Evolutionary conservation across 1,140 invertebrate species (phyloP).

Genomic region (Leptonema lineaticorne): DNA sequence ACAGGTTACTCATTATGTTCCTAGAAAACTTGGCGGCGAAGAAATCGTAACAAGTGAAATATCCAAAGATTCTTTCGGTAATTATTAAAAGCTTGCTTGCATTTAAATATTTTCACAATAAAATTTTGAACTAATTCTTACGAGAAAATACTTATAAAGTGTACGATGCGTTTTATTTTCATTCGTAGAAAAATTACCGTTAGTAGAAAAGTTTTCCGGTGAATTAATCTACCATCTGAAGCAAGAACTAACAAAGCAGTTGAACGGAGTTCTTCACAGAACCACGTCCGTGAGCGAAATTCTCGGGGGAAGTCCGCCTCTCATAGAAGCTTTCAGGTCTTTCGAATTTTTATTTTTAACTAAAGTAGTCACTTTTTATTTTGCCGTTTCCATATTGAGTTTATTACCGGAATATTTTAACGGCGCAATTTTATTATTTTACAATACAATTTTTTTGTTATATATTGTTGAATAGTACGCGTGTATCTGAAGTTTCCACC

Average conservation of each 20-base stretch:
- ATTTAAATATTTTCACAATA: too few species aligned
- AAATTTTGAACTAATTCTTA: too few species aligned
- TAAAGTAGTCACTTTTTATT: too few species aligned
- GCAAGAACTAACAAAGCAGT: conserved; percentile 34
- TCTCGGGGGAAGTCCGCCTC: conserved; percentile 35
- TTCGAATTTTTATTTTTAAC: too few species aligned
- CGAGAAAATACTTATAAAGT: too few species aligned
- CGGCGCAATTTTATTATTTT: background rate
- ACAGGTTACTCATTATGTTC: conserved; percentile 38
- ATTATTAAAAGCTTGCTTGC: too few species aligned
- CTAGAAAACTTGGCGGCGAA: conserved; percentile 31
- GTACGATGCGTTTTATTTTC: background rate
- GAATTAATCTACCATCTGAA: conserved; percentile 33
- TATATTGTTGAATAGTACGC: conserved; percentile 27
- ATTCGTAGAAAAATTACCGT: conserved; percentile 34
- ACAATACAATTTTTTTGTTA: background rate
- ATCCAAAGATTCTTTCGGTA: conserved; percentile 36
- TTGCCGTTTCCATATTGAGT: too few species aligned
- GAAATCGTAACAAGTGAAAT: conserved; percentile 40
- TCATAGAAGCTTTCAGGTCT: conserved; percentile 39
- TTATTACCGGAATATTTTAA: too few species aligned
- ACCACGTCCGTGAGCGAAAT: conserved; percentile 39
- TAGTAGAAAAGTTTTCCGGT: conserved; percentile 35
- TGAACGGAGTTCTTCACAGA: conserved; percentile 36
- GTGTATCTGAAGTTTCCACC: conserved; percentile 31